phyloP scores from a whole-genome alignment of 2,113 vertebrate species.

The Gnathonemus echidnorhynchus region DNA sequence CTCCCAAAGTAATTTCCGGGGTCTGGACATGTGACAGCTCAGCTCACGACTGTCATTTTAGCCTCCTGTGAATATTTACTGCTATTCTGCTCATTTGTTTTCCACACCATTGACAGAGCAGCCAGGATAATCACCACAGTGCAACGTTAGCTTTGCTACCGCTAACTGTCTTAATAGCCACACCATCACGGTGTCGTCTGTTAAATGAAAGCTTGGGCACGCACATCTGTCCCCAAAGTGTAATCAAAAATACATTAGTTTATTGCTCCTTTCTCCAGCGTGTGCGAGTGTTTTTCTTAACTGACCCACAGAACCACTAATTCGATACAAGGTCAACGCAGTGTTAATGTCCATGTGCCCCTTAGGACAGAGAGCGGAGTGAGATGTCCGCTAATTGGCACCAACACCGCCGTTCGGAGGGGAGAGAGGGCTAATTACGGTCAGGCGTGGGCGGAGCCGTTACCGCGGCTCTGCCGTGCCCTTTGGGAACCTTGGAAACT shows the following conservation, averaged over 20 bases:
- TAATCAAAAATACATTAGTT: slow-evolving; percentile 1
- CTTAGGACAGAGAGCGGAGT: background rate
- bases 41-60: background rate
- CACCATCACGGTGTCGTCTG: background rate
- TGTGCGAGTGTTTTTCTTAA: background rate
- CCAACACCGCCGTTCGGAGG: background rate
- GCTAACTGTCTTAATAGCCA: background rate
- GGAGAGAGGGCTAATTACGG: background rate
- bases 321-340: background rate
- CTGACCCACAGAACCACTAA: slow-evolving; percentile 5
- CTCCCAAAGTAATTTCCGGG: background rate
- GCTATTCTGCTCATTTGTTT: background rate
- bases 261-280: background rate
- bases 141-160: background rate
- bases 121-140: background rate
- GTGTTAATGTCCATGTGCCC: background rate
- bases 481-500: background rate
- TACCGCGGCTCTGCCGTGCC: background rate
- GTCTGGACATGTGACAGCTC: background rate
- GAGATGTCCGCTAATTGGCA: background rate
- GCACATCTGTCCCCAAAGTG: background rate
- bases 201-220: background rate
- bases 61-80: background rate
- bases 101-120: background rate
- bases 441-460: background rate